Evolutionary conservation across 2,797 vertebrate genomes (phyloP), one percentile per base, ranked within the genome.

Genomic region (Paedocypris micromegethes): DNA sequence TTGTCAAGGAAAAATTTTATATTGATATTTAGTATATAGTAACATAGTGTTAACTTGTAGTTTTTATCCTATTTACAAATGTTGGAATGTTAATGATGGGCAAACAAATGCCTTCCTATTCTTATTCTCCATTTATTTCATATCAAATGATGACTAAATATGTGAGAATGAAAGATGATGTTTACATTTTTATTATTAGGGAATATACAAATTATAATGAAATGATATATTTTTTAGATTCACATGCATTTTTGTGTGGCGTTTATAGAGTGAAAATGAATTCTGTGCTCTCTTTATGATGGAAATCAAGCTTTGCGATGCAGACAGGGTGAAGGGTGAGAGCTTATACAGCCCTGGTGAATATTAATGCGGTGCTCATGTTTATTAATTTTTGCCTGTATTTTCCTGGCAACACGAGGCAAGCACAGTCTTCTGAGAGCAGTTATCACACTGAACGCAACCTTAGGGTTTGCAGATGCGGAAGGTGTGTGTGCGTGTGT

Each of bases 321-420:
- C 40, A 57, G 63, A 39, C 57, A 52, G 64, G 68, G 48, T 66
- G 40, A 64, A 61, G 49, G 66, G 50, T 48, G 40, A 61, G 46
- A 42, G 9, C 46, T 62, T 58, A 70, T 68, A 66, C 46, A 2
- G 47, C 23, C 5, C 43, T 58, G 39, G 63, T 75, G 60, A 71
- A 75, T 75, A 75, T 75, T 66, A 60, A 75, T 67, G 49, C 50
- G 9, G 47, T 3, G 49, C 64, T 75, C 58, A 71, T 67, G 73
- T 68, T 71, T 75, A 71, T 71, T 75, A 71, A 58, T 63, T 62
- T 56, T 47, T 43, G 50, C 49, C 45, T 9, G 40, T 62, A 23
- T 62, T 70, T 65, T 65, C 9, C 51, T 41, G 54, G 52, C 58
- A 66, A 63, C n/a, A 49, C 49, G 38, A 53, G 44, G 37, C 41